Conservation (phyloP, 2,113 vertebrate species). For the Ovis aries region DNA sequence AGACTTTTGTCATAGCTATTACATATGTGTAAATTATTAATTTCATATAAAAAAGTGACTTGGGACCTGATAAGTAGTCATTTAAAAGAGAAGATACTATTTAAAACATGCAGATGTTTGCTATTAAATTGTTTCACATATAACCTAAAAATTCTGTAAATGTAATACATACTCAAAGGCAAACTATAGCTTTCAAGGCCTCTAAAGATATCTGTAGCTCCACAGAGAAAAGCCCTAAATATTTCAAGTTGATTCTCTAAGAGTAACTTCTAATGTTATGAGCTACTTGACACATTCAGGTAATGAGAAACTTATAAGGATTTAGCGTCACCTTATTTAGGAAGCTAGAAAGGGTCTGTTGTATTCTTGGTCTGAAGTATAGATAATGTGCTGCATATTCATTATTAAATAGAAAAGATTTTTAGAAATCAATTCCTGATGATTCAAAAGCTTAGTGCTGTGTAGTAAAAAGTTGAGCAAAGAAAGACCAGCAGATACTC, state of each 20-base stretch:
- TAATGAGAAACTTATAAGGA: neutral
- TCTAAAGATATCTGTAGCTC: conserved; percentile 26
- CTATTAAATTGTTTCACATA: neutral
- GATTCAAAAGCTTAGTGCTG: neutral
- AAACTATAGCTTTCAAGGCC: neutral
- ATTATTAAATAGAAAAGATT: neutral
- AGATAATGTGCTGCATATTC: neutral
- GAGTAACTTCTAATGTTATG: neutral
- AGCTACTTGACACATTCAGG: neutral
- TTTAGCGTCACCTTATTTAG: neutral
- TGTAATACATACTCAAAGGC: neutral
- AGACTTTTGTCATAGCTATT: neutral
- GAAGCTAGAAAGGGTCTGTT: neutral
- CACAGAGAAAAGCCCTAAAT: neutral
- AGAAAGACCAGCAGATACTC: neutral
- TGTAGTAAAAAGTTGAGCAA: neutral
- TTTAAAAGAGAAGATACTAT: neutral
- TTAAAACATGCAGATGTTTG: neutral
- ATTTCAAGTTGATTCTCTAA: neutral
- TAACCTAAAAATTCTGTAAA: neutral
- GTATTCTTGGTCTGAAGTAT: neutral
- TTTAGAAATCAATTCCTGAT: neutral
- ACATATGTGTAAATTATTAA: neutral
- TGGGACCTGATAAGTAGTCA: neutral
- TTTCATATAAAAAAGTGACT: neutral